These are phyloP conservation scores for Argynnis bischoffii DNA, from an alignment of 2,888 invertebrate species.

Conservation along the genomic window DNA sequence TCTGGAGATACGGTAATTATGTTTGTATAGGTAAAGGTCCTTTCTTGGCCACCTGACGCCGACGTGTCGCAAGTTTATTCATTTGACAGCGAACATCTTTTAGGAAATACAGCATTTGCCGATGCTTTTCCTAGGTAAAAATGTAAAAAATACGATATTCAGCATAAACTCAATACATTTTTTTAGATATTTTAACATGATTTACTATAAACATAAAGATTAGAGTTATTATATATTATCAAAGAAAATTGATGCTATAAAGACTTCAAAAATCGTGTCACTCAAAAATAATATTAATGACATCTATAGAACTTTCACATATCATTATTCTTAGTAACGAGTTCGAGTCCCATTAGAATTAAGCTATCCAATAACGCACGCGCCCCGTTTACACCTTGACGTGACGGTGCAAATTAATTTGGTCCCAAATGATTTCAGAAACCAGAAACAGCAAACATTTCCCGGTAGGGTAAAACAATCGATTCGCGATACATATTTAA, in stretches of 20 bases:
- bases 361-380: conserved; percentile 40
- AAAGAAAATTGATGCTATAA: no score
- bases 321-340: conserved; percentile 51
- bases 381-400: conserved; percentile 32
- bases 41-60: conserved; percentile 53
- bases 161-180: no score
- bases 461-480: conserved; percentile 11
- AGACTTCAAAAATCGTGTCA: no score
- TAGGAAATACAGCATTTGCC: conserved; percentile 1
- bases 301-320: conserved; percentile 43
- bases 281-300: background rate
- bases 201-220: background rate
- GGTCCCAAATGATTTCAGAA: conserved; percentile 12
- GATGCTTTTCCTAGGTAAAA: background rate
- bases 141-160: no score
- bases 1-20: conserved; percentile 62
- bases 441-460: conserved; percentile 9
- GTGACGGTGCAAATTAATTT: conserved; percentile 13
- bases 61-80: conserved; percentile 40
- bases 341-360: conserved; percentile 38
- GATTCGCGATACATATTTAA: background rate
- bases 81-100: conserved; percentile 29
- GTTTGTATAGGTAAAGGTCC: conserved; percentile 49
- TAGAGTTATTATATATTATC: background rate
- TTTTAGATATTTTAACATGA: no score